Evolutionary conservation across 2,888 invertebrate genomes (phyloP), one percentile per base, ranked within the genome.

Genomic region (Yponomeuta malinellus): DNA sequence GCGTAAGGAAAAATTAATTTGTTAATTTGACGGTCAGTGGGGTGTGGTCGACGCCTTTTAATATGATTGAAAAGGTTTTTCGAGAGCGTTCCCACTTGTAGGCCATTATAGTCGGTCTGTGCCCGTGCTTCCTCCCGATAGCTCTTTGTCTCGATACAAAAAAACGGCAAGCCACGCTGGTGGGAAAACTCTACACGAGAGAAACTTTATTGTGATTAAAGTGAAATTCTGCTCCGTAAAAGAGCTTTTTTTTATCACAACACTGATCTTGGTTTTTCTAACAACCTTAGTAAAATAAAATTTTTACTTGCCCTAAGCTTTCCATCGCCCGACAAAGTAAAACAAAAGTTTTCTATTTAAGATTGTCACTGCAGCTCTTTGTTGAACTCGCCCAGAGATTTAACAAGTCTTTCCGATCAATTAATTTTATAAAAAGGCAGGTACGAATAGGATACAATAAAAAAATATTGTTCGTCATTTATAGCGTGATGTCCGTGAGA

Each of bases 1-100:
- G 77, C 78, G 81, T 81, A 78, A 73, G 80, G 83, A 83, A 84
- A 81, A 83, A 85, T 84, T 85, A 86, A 88, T 89, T 87, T 85
- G 85, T 83, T 85, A 84, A 84, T 83, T 83, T 81, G 81, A 76
- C 78, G 80, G 81, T 74, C 78, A 74, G 73, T 74, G 76, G 82
- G 88, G 89, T 81, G 89, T 82, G 82, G 79, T 72, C 75, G 71
- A 71, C 72, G 71, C 74, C 77, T 79, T 77, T 82, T 84, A 81
- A 77, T 77, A 64, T 74, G 48, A 31, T 69, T 71, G 69, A 70
- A 68, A 71, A 68, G 68, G 69, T 71, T 72, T 72, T 65, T 70
- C 33, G 37, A 66, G 69, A 37, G 33, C 63, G 37, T 63, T 37
- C 63, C 23, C 37, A 10, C 9, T 59, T 59, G 48, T 10, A 65